These are phyloP conservation scores for Buceros bicornis DNA, from an alignment of 2,797 vertebrate species.

Conservation along the genomic window DNA sequence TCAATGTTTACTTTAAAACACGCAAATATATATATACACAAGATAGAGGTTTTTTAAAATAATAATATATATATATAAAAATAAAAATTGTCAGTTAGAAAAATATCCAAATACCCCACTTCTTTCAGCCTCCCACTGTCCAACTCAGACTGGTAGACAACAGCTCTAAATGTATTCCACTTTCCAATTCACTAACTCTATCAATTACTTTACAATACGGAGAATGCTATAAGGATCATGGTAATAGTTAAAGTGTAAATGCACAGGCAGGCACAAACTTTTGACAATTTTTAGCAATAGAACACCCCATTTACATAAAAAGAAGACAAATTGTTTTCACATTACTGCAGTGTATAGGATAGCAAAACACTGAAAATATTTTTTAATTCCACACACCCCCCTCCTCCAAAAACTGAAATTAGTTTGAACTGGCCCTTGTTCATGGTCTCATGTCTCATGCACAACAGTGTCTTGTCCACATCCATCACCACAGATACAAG, in stretches of 20 bases:
- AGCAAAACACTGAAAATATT: background rate
- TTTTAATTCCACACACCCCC: background rate
- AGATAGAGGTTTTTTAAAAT: no score
- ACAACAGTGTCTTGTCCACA: background rate
- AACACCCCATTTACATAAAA: background rate
- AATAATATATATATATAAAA: no score
- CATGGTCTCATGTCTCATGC: background rate
- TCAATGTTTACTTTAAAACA: no score
- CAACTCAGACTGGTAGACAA: background rate
- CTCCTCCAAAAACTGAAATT: background rate
- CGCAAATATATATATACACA: no score
- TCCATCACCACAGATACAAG: background rate
- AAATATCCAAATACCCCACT: background rate
- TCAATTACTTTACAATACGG: rapidly evolving
- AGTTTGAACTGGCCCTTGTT: background rate
- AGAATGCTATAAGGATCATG: background rate
- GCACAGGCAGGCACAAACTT: background rate
- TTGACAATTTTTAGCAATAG: background rate
- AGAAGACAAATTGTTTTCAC: background rate
- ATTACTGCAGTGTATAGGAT: background rate
- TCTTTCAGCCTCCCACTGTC: background rate
- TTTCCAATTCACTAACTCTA: background rate
- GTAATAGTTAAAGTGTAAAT: background rate
- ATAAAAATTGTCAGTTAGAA: background rate
- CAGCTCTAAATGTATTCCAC: background rate